A percentile compares a stretch with the other conserved stretches of the same genome.
Conservation (phyloP, 2,113 vertebrate genomes). For the Melanerpes aurifrons region DNA sequence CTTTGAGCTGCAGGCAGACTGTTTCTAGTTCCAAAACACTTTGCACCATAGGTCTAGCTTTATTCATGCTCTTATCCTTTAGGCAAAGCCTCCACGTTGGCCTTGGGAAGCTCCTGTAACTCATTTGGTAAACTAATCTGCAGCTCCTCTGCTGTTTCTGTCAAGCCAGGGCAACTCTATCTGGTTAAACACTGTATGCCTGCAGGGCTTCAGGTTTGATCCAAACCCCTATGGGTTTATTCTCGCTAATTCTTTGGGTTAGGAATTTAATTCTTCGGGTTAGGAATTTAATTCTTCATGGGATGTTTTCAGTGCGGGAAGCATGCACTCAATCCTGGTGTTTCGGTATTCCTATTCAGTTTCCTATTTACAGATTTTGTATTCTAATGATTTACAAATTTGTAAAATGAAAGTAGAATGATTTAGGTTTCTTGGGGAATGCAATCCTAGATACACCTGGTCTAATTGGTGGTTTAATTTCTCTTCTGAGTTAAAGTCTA, state of each 20-base stretch:
- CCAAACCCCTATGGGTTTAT: neutral
- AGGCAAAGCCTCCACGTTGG: neutral
- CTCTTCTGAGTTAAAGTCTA: constrained; percentile 30
- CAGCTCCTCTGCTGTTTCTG: constrained; percentile 3
- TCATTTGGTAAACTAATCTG: constrained; percentile 7
- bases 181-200: neutral
- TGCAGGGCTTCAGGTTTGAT: constrained; percentile 28
- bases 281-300: neutral
- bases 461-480: constrained; percentile 69
- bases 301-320: neutral
- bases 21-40: neutral
- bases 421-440: constrained; percentile 13
- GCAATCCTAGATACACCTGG: constrained; percentile 23
- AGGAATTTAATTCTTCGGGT: constrained; percentile 17
- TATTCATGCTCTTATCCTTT: neutral
- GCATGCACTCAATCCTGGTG: neutral
- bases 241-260: constrained; percentile 17
- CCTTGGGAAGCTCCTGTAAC: neutral
- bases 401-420: constrained; percentile 25
- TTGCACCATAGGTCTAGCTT: neutral
- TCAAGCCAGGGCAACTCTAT: neutral
- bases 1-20: neutral
- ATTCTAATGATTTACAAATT: constrained; percentile 42
- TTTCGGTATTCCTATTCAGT: neutral
- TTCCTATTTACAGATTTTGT: constrained; percentile 31